Evolutionary conservation across 2,113 vertebrate genomes (phyloP).

Genomic region (Canis aureus): DNA sequence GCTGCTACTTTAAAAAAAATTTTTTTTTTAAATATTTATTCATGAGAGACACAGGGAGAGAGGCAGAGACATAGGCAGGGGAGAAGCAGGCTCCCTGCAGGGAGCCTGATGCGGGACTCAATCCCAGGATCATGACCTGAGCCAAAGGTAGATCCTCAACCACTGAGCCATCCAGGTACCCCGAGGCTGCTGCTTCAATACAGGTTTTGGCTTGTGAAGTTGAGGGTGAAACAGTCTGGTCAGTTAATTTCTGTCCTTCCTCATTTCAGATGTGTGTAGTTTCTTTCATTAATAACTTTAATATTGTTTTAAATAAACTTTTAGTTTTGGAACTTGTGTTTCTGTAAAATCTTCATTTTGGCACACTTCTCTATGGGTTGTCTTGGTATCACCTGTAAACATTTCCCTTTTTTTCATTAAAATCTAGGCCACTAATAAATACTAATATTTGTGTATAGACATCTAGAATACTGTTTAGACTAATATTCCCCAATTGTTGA

Average conservation of each 20-base stretch:
- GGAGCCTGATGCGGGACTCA: too few relatives aligned
- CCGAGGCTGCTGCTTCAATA: neutral
- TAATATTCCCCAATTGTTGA: neutral
- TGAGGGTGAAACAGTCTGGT: neutral
- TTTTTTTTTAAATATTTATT: too few relatives aligned
- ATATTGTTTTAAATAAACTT: neutral
- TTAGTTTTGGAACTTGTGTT: conserved; percentile 16
- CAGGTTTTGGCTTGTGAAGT: neutral
- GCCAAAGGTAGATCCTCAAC: too few relatives aligned
- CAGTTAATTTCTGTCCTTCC: neutral
- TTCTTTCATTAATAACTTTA: neutral
- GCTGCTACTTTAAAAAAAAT: neutral
- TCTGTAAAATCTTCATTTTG: conserved; percentile 25
- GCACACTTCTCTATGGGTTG: neutral
- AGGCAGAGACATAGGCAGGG: too few relatives aligned
- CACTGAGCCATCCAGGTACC: too few relatives aligned
- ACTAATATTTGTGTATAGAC: neutral
- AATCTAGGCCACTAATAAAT: neutral
- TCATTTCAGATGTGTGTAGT: neutral
- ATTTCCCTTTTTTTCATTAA: neutral
- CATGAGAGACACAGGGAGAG: too few relatives aligned
- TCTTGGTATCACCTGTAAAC: neutral
- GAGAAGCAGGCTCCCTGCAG: too few relatives aligned
- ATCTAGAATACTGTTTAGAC: neutral
- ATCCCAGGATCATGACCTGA: too few relatives aligned